These are phyloP conservation scores for Lampris megalopsis DNA, from an alignment of 2,113 vertebrate genomes.

Conservation along the genomic window DNA sequence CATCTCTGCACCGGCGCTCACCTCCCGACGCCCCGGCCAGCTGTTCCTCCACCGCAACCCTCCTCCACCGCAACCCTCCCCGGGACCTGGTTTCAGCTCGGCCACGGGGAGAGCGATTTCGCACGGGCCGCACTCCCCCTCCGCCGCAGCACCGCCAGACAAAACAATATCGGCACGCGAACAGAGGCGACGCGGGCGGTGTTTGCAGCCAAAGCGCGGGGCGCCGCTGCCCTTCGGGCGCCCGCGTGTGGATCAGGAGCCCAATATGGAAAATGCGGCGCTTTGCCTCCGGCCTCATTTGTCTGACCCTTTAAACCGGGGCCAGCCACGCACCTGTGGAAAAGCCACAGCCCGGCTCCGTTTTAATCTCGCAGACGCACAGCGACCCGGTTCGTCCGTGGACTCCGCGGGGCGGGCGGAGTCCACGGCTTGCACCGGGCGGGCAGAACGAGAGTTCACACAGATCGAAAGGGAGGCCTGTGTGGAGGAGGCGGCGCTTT, in stretches of 20 bases:
- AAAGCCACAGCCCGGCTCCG: slow-evolving; percentile 43
- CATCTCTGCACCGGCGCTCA: slow-evolving; percentile 24
- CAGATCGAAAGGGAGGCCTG: background rate
- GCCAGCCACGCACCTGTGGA: slow-evolving; percentile 49
- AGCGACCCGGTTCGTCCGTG: background rate
- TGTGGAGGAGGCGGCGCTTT: background rate
- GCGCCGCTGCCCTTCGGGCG: slow-evolving; percentile 44
- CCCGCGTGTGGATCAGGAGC: slow-evolving; percentile 53
- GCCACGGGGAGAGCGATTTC: slow-evolving; percentile 37
- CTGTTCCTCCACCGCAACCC: slow-evolving; percentile 39
- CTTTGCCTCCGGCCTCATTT: slow-evolving; percentile 69
- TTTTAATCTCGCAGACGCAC: slow-evolving; percentile 9
- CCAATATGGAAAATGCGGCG: slow-evolving; percentile 70
- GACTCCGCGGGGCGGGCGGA: background rate
- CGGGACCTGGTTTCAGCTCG: background rate
- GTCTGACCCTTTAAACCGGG: slow-evolving; percentile 48
- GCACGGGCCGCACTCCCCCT: slow-evolving; percentile 41
- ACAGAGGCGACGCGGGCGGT: slow-evolving; percentile 53
- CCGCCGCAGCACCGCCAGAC: background rate
- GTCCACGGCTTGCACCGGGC: too few relatives aligned
- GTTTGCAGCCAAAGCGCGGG: slow-evolving; percentile 63
- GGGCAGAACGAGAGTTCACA: too few relatives aligned
- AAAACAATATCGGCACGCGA: slow-evolving; percentile 62
- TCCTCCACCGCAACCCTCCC: slow-evolving; percentile 1
- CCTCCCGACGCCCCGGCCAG: slow-evolving; percentile 34